These are phyloP conservation scores for Polypedilum pembai DNA, from an alignment of 1,140 invertebrate genomes.

Conservation along the genomic window DNA sequence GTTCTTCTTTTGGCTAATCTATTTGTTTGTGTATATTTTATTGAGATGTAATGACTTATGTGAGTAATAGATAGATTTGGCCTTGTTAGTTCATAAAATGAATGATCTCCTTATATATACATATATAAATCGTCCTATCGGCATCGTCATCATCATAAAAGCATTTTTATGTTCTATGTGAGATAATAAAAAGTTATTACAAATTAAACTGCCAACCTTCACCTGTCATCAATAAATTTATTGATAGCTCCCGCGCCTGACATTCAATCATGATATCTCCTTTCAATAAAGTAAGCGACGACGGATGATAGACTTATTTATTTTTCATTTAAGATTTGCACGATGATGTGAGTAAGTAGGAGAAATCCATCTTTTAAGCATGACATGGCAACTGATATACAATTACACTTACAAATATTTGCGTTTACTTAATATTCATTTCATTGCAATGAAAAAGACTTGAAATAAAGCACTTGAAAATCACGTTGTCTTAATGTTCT, in stretches of 20 bases:
- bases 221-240: constrained; percentile 12
- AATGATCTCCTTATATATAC: not conserved
- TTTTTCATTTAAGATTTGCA: not conserved
- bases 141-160: constrained; percentile 12
- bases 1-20: not conserved
- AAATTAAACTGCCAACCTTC: constrained; percentile 4
- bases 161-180: not conserved
- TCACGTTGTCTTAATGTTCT: not conserved
- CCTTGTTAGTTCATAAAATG: constrained; percentile 13
- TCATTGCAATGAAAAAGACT: not conserved
- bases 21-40: constrained; percentile 1
- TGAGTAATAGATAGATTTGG: not conserved
- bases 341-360: not conserved
- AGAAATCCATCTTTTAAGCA: constrained; percentile 1
- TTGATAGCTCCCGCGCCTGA: not conserved
- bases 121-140: not conserved
- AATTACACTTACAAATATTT: constrained; percentile 21
- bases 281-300: not conserved
- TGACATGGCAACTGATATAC: constrained; percentile 24
- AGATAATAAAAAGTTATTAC: constrained; percentile 1
- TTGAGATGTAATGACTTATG: constrained; percentile 14
- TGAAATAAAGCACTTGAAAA: constrained; percentile 16
- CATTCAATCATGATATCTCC: constrained; percentile 1
- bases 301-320: constrained; percentile 6
- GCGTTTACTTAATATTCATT: constrained; percentile 22